Conservation (phyloP, 1,140 invertebrate genomes). For the Bombus superbus region DNA sequence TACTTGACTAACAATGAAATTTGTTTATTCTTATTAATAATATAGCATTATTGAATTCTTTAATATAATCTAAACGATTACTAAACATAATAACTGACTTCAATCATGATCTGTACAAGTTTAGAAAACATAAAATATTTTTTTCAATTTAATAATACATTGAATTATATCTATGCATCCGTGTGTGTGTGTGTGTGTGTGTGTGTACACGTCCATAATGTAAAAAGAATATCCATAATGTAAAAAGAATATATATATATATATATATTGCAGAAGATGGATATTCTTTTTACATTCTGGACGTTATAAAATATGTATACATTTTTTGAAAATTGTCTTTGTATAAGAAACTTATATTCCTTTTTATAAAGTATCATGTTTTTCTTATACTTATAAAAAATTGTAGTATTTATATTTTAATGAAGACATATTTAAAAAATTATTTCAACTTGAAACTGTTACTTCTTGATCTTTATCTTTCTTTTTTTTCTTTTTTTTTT, state of each 20-base stretch:
- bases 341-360: not conserved
- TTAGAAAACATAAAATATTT: conserved; percentile 22
- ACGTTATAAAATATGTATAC: conserved; percentile 5
- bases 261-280: not conserved
- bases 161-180: not conserved
- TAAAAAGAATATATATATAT: not conserved
- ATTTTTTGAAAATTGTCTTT: not conserved
- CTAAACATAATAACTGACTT: not conserved
- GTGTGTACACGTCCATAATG: too few species aligned
- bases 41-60: conserved; percentile 2
- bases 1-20: not conserved
- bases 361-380: not conserved
- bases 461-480: conserved; percentile 85
- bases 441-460: conserved; percentile 39
- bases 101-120: conserved; percentile 19
- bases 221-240: too few species aligned
- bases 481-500: conserved; percentile 91
- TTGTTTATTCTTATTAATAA: not conserved
- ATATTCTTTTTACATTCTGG: conserved; percentile 17
- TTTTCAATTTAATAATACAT: conserved; percentile 2
- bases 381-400: not conserved
- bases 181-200: too few species aligned
- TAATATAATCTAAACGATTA: conserved; percentile 2
- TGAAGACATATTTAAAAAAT: not conserved
- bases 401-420: not conserved